Conservation (phyloP, 2,888 invertebrate genomes). For the Listrodromus nycthemerus region DNA sequence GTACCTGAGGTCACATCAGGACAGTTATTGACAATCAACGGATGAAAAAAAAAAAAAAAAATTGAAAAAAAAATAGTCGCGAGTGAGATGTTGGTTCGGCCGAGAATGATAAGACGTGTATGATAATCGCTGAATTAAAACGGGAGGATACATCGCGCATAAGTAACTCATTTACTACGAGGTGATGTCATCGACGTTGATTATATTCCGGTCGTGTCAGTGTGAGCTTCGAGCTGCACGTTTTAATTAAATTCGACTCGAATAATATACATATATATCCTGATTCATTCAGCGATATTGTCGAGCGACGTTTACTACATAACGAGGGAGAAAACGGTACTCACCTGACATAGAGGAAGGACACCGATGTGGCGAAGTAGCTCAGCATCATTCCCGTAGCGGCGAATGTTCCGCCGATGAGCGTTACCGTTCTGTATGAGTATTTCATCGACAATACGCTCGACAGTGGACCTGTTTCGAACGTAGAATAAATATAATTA, state of each 20-base stretch:
- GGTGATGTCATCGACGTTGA: neutral
- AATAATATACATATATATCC: neutral
- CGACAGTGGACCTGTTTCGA: conserved; percentile 91
- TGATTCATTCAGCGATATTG: conserved; percentile 1
- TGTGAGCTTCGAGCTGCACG: neutral
- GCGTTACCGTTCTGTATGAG: conserved; percentile 92
- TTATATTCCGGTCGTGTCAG: neutral
- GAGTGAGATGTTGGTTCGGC: neutral
- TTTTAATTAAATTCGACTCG: neutral
- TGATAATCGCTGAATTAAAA: neutral
- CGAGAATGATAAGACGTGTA: neutral
- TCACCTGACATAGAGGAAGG: conserved; percentile 92
- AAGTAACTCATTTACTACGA: neutral
- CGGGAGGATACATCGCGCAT: neutral
- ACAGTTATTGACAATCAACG: neutral
- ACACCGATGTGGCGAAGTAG: conserved; percentile 91
- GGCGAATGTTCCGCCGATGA: conserved; percentile 93
- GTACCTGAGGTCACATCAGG: neutral
- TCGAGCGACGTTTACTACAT: neutral
- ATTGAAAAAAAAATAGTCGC: neutral
- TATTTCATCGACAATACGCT: conserved; percentile 93
- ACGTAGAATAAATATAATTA: conserved; percentile 9
- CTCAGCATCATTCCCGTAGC: conserved; percentile 94
- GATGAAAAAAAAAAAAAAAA: neutral
- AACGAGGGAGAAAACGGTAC: conserved; percentile 65